Evolutionary conservation across 2,113 vertebrate species (phyloP), one percentile per base, ranked within the genome.

Genomic region (Alligator sinensis): DNA sequence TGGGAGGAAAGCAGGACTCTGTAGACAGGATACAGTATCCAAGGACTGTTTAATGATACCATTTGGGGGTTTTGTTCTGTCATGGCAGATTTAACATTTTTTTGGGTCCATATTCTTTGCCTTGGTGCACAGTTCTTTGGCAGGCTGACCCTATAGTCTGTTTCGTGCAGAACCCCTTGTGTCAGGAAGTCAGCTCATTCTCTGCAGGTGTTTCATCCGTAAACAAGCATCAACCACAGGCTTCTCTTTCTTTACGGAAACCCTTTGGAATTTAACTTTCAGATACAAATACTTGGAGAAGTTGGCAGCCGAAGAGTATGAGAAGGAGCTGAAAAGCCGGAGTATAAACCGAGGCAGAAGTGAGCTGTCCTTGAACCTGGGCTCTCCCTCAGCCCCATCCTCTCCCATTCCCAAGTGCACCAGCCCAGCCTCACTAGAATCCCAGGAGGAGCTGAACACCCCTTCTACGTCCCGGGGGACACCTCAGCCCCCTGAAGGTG

Each of bases 221-320:
- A 98, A 98, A 97, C 96, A 98, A 98, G 97, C 96, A 91, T 92
- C 97, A 88, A 88, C 94, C 97, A 97, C 88, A 72, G 92, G 89
- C 96, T 97, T 94, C 97, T 97, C 97, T 97, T 97, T 97, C 95
- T 98, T 98, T 97, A 98, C 97, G 96, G 97, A 98, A 98, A 97
- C 97, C 95, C 95, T 98, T 97, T 98, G 98, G 98, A 98, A 98
- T 98, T 98, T 98, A 95, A 98, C 97, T 96, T 98, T 97, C 98
- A 99, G 99, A 98, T 99, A 99, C 98, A 99, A 99, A 98, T 98
- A 98, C 91, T 98, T 99, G 97, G 99, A 99, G 97, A 98, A 98
- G 88, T 95, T 98, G 82, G 99, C 99, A 94, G 98, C 98, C 0
- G 99, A 99, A 96, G 98, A 99, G 38, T 98, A 98, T 63, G 99